Conservation (phyloP, 35 echinoderm and acorn worm species). For the Anneissia japonica region DNA sequence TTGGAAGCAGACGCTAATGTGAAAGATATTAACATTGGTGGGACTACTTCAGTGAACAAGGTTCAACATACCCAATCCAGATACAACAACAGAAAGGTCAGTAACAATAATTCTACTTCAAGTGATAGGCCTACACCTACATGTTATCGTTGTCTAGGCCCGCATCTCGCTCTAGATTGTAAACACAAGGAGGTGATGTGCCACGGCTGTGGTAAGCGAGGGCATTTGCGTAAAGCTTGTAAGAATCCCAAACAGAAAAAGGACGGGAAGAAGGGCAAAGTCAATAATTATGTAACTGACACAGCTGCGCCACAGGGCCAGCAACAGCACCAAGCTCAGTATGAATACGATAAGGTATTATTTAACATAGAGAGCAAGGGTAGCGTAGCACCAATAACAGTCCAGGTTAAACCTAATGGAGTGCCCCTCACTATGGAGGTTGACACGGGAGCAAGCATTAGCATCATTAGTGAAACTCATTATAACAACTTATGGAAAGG, state of each 20-base stretch:
- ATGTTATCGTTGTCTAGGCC: neutral
- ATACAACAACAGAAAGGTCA: neutral
- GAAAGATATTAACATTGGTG: neutral
- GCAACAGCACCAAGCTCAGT: neutral
- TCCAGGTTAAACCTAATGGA: neutral
- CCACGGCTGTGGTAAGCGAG: neutral
- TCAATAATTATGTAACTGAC: neutral
- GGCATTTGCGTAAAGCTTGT: neutral
- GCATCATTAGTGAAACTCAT: no score
- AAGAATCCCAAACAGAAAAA: no score
- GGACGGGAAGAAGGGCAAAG: neutral
- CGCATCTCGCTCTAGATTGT: neutral
- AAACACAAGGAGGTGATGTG: neutral
- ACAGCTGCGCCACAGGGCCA: neutral
- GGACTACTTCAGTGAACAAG: neutral
- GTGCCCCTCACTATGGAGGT: neutral
- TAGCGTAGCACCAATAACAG: neutral
- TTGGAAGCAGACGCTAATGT: neutral
- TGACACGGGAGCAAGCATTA: neutral
- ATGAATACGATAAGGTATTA: neutral
- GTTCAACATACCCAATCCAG: neutral
- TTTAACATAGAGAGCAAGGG: neutral
- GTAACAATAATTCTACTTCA: neutral
- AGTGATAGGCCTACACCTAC: no score
- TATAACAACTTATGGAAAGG: no score